Percentiles rank a stretch among this genome's conserved stretches.
Evolutionary conservation across 2,888 invertebrate species (phyloP).

Genomic region (Hofmannophila pseudospretella): DNA sequence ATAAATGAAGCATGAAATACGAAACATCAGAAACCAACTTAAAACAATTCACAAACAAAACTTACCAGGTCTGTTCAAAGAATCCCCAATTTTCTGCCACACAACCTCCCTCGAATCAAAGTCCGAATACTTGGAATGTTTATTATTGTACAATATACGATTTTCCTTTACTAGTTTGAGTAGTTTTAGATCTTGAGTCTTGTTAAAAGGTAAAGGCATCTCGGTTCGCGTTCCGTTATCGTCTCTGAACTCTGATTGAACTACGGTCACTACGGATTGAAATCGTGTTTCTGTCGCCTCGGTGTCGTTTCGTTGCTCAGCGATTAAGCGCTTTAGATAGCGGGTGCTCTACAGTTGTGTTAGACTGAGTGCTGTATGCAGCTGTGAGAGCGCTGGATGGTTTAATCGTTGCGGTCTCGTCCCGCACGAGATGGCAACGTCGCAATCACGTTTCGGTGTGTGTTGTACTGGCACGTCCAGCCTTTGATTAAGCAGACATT

Average conservation of each 20-base stretch:
- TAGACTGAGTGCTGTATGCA: background rate
- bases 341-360: background rate
- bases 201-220: constrained; percentile 60
- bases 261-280: too few relatives aligned
- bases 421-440: constrained; percentile 10
- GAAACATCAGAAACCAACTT: too few relatives aligned
- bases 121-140: constrained; percentile 51
- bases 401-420: background rate
- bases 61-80: constrained; percentile 53
- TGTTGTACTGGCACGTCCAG: background rate
- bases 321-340: background rate
- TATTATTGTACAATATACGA: constrained; percentile 47
- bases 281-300: background rate
- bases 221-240: constrained; percentile 12
- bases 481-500: background rate
- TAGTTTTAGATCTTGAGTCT: constrained; percentile 44
- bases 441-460: background rate
- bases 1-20: too few relatives aligned
- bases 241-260: constrained; percentile 11
- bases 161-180: constrained; percentile 51
- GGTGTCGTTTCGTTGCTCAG: background rate
- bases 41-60: constrained; percentile 11
- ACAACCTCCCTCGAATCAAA: constrained; percentile 52
- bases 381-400: constrained; percentile 4
- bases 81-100: constrained; percentile 65